Evolutionary conservation across 2,113 vertebrate genomes (phyloP), one percentile per base, ranked within the genome.

Genomic region (Centropristis striata): DNA sequence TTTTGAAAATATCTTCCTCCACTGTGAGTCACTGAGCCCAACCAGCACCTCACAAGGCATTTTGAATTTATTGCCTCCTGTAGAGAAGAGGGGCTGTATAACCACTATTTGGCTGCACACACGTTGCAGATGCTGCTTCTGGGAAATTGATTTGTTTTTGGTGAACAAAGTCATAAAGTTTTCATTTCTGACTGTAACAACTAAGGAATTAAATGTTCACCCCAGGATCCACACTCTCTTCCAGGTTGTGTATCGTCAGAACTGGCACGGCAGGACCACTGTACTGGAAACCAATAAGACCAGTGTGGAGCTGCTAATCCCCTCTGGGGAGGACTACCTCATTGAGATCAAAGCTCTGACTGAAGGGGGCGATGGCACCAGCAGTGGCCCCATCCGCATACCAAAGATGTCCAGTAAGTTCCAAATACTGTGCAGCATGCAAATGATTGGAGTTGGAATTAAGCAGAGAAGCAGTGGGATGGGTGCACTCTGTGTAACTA

Each of bases 351-450:
- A 96, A 92, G 95, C 95, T 10, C 87, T 96, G 80, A 98, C 95
- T 0, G 95, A 96, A 0, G 96, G 97, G 3, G 97, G 97, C 0
- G 96, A 97, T 5, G 97, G 96, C 49, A 95, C 95, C 92, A 97
- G 96, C 93, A 98, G 96, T 5, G 95, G 95, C 36, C 95, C 96
- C 85, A 97, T 98, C 69, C 93, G 94, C 89, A 97, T 98, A 88
- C 96, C 97, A 90, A 96, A 95, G 92, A 94, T 97, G 95, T 96
- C 96, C 25, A 97, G 97, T 98, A 94, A 75, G 95, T 89, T 65
- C 49, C 54, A 23, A 28, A 70, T 18, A 18, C 90, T 57, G 7
- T n/a, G 7, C 76, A 67, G 39, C 71, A 79, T 86, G 58, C 27
- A 71, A 54, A 82, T 80, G 44, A 84, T 61, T 63, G 37, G 21